Conservation (phyloP, 2,888 invertebrate genomes). For the Synergus japonicus region DNA sequence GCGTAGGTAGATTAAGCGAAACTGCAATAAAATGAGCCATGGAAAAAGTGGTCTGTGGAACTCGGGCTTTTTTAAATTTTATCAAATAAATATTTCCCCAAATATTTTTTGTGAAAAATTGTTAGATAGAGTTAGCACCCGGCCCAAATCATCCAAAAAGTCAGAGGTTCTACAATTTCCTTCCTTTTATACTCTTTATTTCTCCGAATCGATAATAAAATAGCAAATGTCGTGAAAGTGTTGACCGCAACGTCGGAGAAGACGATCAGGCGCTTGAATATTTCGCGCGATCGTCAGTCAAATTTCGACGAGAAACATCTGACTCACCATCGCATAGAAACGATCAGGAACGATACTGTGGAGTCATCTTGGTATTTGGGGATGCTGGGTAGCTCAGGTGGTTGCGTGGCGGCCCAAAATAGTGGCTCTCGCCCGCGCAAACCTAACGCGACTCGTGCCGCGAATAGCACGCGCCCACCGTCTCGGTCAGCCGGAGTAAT, state of each 20-base stretch:
- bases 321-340: constrained; percentile 36
- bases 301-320: constrained; percentile 49
- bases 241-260: constrained; percentile 30
- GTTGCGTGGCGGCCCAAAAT: constrained; percentile 75
- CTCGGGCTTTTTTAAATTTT: too few species aligned
- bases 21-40: not conserved
- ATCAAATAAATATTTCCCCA: too few species aligned
- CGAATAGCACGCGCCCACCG: constrained; percentile 76
- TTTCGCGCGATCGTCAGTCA: constrained; percentile 45
- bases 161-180: not conserved
- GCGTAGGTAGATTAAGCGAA: not conserved
- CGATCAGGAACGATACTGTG: constrained; percentile 46
- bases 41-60: not conserved
- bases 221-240: not conserved
- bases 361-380: constrained; percentile 73
- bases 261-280: constrained; percentile 37
- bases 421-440: constrained; percentile 75
- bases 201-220: constrained; percentile 13
- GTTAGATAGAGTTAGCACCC: too few species aligned
- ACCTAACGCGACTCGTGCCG: constrained; percentile 70
- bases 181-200: not conserved
- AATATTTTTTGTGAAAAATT: not conserved
- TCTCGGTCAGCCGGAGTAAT: constrained; percentile 67
- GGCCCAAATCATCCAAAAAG: too few species aligned
- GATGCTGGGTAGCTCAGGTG: constrained; percentile 75